Evolutionary conservation across 1,140 invertebrate genomes (phyloP), one percentile per base, ranked within the genome.

Genomic region (Cotesia vestalis): DNA sequence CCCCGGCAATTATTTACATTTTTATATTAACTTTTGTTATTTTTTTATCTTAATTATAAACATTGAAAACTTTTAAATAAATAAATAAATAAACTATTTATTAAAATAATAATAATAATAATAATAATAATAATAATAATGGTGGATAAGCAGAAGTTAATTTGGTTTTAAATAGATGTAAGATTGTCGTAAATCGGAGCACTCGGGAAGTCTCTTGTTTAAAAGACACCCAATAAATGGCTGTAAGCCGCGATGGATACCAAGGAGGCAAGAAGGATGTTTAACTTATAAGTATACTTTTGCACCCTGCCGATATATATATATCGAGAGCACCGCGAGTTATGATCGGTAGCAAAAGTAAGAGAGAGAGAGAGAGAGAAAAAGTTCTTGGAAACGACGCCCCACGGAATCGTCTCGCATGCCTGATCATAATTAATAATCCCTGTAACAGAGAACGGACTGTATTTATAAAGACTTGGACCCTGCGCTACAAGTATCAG

Each of bases 341-440:
- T 79, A 81, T 79, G 80, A 81, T 80, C 78, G 75, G 77, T 78
- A 80, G 78, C 73, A 75, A 63, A 76, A 61, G 40, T 35, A 3
- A 27, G 27, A 27, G 27, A 27, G 27, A 27, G 27, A 27, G 3
- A 27, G 27, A 27, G 27, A 27, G 27, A 27, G 3, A 27, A 27
- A 27, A 3, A 27, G n/a, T 74, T 74, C 69, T 74, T 66, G 73
- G 69, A 74, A 74, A 64, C 61, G 72, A 73, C 69, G 53, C 69
- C 53, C 66, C 61, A 78, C 74, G 53, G 73, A 81, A 82, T 81
- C 79, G 83, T 85, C 81, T 85, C 82, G 84, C 85, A 84, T 86
- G 85, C 84, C 78, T 84, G 84, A 79, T 82, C 81, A 84, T 85
- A 86, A 86, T 86, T 86, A 86, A 86, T 85, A 85, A 83, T 77